phyloP scores from a whole-genome alignment of 1,140 invertebrate genomes.

The Venustaconcha ellipsiformis region DNA sequence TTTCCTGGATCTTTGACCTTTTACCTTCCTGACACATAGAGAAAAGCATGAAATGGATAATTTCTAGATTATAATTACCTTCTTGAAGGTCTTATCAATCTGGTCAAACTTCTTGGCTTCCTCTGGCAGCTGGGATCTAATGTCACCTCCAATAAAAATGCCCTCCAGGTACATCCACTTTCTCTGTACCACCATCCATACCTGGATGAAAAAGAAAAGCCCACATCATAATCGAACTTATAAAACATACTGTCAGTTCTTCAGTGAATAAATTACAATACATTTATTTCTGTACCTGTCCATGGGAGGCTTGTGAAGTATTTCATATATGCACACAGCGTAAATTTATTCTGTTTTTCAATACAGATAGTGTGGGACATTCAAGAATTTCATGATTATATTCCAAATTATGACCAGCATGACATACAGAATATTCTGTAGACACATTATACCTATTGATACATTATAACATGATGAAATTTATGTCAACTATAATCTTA shows the following conservation, averaged over 20 bases:
- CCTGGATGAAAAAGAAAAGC: constrained; percentile 52
- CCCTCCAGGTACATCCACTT: constrained; percentile 94
- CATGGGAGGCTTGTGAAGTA: too few relatives aligned
- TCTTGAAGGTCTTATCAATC: constrained; percentile 83
- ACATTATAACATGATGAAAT: background rate
- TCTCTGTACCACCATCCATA: constrained; percentile 85
- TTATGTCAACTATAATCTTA: too few relatives aligned
- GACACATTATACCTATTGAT: background rate
- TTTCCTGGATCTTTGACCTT: too few relatives aligned
- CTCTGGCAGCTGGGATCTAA: constrained; percentile 84
- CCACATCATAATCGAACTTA: too few relatives aligned
- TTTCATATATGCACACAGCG: too few relatives aligned
- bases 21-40: background rate
- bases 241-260: too few relatives aligned
- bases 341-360: too few relatives aligned
- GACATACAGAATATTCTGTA: background rate
- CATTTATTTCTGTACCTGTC: too few relatives aligned
- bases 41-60: background rate
- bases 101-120: constrained; percentile 91
- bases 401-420: background rate
- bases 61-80: constrained; percentile 68
- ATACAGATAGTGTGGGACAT: too few relatives aligned
- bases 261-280: too few relatives aligned
- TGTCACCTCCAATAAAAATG: constrained; percentile 90
- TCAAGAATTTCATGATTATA: too few relatives aligned